A percentile compares a stretch with the other conserved stretches of the same genome.
Conservation (phyloP, 2,888 invertebrate species). For the Hirtodrosophila confusa region DNA sequence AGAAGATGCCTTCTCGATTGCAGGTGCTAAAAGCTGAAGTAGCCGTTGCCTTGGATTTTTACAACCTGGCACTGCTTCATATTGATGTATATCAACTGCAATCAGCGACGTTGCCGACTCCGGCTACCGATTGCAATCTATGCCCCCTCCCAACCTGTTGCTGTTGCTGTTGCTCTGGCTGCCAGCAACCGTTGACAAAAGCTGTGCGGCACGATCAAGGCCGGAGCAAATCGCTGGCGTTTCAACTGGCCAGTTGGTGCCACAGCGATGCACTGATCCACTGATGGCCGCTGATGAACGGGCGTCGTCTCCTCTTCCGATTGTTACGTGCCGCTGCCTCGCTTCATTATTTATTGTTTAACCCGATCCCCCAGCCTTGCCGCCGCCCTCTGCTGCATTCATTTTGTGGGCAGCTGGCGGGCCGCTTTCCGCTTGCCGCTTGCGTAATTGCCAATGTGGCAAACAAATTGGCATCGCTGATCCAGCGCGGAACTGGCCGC, state of each 20-base stretch:
- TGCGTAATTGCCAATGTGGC: constrained; percentile 61
- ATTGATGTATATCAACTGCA: constrained; percentile 70
- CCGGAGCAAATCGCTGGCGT: constrained; percentile 23
- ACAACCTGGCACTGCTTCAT: constrained; percentile 57
- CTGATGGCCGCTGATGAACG: constrained; percentile 58
- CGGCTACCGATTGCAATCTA: constrained; percentile 60
- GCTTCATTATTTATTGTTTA: constrained; percentile 63
- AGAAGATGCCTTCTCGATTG: constrained; percentile 51
- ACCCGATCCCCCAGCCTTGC: not conserved
- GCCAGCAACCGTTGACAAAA: constrained; percentile 38
- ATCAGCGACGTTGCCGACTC: constrained; percentile 42
- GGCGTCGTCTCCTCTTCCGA: constrained; percentile 46
- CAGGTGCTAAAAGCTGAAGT: constrained; percentile 62
- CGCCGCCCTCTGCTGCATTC: constrained; percentile 4
- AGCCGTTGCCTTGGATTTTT: constrained; percentile 52
- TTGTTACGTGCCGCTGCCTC: constrained; percentile 54
- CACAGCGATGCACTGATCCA: constrained; percentile 18
- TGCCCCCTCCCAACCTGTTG: not conserved
- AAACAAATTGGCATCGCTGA: constrained; percentile 60
- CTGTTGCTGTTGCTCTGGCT: not conserved
- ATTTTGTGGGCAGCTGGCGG: constrained; percentile 40
- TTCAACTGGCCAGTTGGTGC: constrained; percentile 12
- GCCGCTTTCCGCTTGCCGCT: constrained; percentile 8
- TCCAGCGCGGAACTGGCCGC: constrained; percentile 33
- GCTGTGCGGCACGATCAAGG: constrained; percentile 66